phyloP scores from a whole-genome alignment of 2,797 vertebrate species.

The Acanthopagrus latus region DNA sequence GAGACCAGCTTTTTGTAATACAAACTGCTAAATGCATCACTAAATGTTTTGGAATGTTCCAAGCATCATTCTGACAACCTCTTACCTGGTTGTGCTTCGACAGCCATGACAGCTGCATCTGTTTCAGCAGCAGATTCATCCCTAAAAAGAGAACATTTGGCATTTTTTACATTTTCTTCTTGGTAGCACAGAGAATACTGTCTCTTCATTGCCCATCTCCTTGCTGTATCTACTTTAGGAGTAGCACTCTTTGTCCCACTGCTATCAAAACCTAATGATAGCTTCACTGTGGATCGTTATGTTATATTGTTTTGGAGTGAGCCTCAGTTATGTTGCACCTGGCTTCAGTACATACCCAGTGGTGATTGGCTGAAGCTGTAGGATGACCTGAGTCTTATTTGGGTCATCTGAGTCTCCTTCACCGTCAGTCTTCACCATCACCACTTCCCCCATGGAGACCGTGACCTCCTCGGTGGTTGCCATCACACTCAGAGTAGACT shows the following conservation, averaged over 20 bases:
- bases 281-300: not conserved
- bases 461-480: conserved; percentile 92
- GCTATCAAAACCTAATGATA: not conserved
- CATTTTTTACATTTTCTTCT: conserved; percentile 1
- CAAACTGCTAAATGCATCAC: not conserved
- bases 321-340: not conserved
- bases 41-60: not conserved
- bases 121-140: conserved; percentile 90
- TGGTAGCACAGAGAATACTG: not conserved
- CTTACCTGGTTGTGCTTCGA: conserved; percentile 89
- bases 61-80: conserved; percentile 8
- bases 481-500: conserved; percentile 81
- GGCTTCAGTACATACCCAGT: conserved; percentile 86
- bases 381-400: conserved; percentile 94
- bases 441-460: conserved; percentile 93
- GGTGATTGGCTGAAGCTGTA: conserved; percentile 94
- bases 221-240: not conserved
- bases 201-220: not conserved
- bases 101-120: conserved; percentile 89
- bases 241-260: not conserved
- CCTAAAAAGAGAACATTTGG: conserved; percentile 76
- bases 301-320: not conserved
- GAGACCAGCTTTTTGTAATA: not conserved
- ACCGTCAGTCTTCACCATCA: conserved; percentile 90
- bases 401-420: conserved; percentile 89